Base-by-base conservation (phyloP, 2,113 vertebrate genomes). In the Oxyruncus cristatus region DNA sequence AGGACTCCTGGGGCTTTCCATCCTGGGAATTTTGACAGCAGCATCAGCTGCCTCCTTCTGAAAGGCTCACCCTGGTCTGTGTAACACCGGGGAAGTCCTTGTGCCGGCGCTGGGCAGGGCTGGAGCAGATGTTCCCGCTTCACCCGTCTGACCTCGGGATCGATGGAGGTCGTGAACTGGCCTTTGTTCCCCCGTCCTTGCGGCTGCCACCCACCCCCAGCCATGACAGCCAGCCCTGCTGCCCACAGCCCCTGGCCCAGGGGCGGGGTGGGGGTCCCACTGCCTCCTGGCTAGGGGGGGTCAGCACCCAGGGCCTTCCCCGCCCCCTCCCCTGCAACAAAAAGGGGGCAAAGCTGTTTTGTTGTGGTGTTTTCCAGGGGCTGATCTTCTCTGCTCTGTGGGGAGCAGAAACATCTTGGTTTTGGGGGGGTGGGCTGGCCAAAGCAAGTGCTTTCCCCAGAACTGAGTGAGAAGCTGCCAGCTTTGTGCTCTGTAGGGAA, bases 301-400 rank as follows among this genome's bases (percentile, higher is more conserved):
- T 62, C 41, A 19, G n/a, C 5, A 6, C 37, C 24, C 2, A 7
- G 26, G 2, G 12, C 18, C 75, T 53, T 46, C 8, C 4, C 46
- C 50, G 21, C 14, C 35, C 28, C 21, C 27, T 65, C 18, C 37
- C 20, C 67, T 18, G 44, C 12, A 26, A 33, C 47, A 71, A 27
- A 41, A 33, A 52, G 22, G 1, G 17, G 17, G 17, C 1, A 1
- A n/a, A 88, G 33, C 39, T 6, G 0, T 22, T 88, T 27, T 3
- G 27, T 49, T 44, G n/a, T 27, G 44, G 32, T 50, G 17, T 42
- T 92, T 75, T 24, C 14, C 56, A 41, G 56, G 18, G 4, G 39
- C 37, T 68, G 59, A 7, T 33, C 53, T 88, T 28, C 73, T 49
- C 21, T 80, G 68, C 67, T 41, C 63, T 68, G 20, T 26, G 53